Evolutionary conservation across 1,140 invertebrate species (phyloP).

Genomic region (Anthonomus grandis): DNA sequence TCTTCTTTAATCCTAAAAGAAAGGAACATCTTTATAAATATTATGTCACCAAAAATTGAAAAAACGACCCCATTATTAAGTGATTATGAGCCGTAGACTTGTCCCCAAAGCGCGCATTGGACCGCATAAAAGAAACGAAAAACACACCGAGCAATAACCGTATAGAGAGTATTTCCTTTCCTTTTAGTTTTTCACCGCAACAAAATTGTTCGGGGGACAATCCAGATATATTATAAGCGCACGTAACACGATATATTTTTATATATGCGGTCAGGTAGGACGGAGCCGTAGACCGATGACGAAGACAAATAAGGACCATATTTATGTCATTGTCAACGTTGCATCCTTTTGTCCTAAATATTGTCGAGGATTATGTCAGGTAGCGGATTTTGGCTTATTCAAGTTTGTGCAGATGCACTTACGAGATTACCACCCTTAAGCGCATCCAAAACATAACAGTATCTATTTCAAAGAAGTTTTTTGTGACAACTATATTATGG

Average conservation of each 20-base stretch:
- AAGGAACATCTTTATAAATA: no score
- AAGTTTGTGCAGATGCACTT: constrained; percentile 6
- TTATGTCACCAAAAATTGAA: no score
- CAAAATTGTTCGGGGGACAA: constrained; percentile 20
- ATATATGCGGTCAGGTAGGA: constrained; percentile 22
- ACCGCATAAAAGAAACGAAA: constrained; percentile 10
- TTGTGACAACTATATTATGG: no score
- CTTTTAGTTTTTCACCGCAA: constrained; percentile 16
- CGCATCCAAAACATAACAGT: no score
- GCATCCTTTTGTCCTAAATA: constrained; percentile 25
- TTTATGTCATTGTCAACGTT: constrained; percentile 24
- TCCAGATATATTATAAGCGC: constrained; percentile 18
- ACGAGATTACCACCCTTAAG: no score
- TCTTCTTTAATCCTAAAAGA: no score
- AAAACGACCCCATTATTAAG: constrained; percentile 13
- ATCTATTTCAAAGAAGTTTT: no score
- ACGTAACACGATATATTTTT: constrained; percentile 20
- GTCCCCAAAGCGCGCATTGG: constrained; percentile 9
- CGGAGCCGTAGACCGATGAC: neutral
- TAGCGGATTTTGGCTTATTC: constrained; percentile 9
- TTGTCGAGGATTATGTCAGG: constrained; percentile 15
- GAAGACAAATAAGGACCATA: constrained; percentile 7
- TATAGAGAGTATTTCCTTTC: constrained; percentile 20
- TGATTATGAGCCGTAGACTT: constrained; percentile 5
- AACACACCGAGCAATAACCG: constrained; percentile 12